Base-by-base conservation (phyloP, 2,797 vertebrate species). In the Erithacus rubecula region DNA sequence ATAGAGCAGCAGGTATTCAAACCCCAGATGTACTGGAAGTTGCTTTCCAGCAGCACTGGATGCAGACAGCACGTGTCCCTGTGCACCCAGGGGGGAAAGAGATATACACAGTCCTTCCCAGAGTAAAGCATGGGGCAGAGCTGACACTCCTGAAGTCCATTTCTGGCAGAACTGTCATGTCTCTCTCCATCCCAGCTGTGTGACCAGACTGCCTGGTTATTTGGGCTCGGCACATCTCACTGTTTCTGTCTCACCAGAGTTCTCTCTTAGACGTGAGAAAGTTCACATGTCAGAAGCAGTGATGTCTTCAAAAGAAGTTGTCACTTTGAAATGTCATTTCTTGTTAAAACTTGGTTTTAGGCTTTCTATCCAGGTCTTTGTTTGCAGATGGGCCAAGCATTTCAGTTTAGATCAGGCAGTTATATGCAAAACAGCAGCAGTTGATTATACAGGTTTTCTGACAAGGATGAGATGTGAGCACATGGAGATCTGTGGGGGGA, bases 61-160 rank as follows among this genome's bases (percentile, higher is more conserved):
- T 43, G 36, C 14, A 44, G 55, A 10, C 47, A 53, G 49, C 49
- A 5, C 0, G 0, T 46, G 32, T 36, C 14, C 3, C 2, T 29
- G 15, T 5, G 5, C 14, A 12, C 52, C 5, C 30, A 9, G 22
- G 16, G 41, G 27, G 60, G 58, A 78, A 21, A 3, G 34, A 12
- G 13, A 15, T 8, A 5, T 5, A 3, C 14, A 8, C 5, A 26
- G 3, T 72, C 15, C 53, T 32, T 82, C n/a, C 34, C 68, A 41
- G 55, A 44, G 18, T 39, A 37, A 44, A 11, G 22, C n/a, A 3
- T 5, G 20, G 29, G 18, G 23, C 64, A 49, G 63, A 76, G 76
- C 34, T 52, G 39, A 58, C 69, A n/a, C 26, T 46, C 24, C 51
- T 43, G 1, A 9, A 82, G 56, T 46, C 27, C 30, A n/a, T 16